Evolutionary conservation across 2,113 vertebrate species (phyloP), one percentile per base, ranked within the genome.

Genomic region (Prietella phreatophila): DNA sequence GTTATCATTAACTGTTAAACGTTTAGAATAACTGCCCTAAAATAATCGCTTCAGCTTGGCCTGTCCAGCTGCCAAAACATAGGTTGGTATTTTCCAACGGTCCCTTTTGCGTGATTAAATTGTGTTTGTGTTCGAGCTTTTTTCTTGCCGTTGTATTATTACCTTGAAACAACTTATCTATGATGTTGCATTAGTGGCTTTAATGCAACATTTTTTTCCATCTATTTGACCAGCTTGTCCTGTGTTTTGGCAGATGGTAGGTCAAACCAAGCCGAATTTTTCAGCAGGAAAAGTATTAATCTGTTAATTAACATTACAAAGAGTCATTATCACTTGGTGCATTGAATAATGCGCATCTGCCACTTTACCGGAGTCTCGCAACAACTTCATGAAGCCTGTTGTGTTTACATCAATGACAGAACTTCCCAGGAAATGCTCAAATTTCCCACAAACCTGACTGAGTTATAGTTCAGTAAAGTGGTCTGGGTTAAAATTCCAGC

Each of bases 251-350:
- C 76, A 80, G 47, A 80, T 55, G 76, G 50, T 30, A 56, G 27
- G 76, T 80, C 76, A 80, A 30, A 30, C n/a, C 14, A 56, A 55
- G 50, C 47, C 30, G 76, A 53, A 50, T 22, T 42, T 75, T 42
- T 19, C 76, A 80, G 50, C 76, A 55, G 76, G 15, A 55, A 80
- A 80, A 30, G n/a, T 55, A 55, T 33, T 55, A 80, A 80, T 56
- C 76, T 80, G 76, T 80, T 80, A 55, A 55, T 80, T 78, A 78
- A 78, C 75, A 80, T 30, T 80, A 55, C n/a, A 80, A 55, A 56
- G 27, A 17, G 27, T 30, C 50, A 55, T 55, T 55, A 55, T 80
- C 27, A 56, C 76, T 50, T 19, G 76, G 27, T 19, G 19, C 47
- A 19, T 55, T 33, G 50, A 80, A 80, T 80, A 80, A 53, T 6